These are phyloP conservation scores for Drosophila hydei DNA, from an alignment of 1,140 invertebrate genomes.

Conservation along the genomic window DNA sequence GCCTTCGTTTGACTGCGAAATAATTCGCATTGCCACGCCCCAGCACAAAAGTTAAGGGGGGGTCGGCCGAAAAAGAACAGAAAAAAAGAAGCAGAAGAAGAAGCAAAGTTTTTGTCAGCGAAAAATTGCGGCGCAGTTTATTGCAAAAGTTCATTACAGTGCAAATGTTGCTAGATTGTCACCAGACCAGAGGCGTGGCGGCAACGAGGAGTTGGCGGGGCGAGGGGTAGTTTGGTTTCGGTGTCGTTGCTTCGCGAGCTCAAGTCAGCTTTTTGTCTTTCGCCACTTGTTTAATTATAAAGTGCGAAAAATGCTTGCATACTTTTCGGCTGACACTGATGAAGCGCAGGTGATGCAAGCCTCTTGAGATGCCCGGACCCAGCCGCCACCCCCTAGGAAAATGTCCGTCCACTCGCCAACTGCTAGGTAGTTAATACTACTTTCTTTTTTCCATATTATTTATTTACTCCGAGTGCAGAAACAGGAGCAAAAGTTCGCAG, in stretches of 20 bases:
- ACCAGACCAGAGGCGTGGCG: neutral
- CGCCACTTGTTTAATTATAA: conserved; percentile 79
- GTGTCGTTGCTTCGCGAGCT: conserved; percentile 33
- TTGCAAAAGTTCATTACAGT: conserved; percentile 82
- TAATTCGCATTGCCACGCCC: neutral
- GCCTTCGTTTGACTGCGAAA: conserved; percentile 7
- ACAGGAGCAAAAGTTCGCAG: conserved; percentile 69
- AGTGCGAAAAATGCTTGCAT: conserved; percentile 81
- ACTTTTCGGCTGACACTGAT: conserved; percentile 79
- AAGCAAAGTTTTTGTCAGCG: conserved; percentile 62
- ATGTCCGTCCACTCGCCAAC: conserved; percentile 14
- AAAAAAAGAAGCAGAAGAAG: conserved; percentile 27
- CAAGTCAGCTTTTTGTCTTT: conserved; percentile 74
- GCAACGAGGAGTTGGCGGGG: neutral
- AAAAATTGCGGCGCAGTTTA: conserved; percentile 82
- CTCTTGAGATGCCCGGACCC: neutral
- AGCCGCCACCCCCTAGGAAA: neutral
- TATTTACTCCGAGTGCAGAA: conserved; percentile 58
- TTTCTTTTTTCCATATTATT: conserved; percentile 19
- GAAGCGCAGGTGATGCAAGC: conserved; percentile 69
- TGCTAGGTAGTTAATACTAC: conserved; percentile 33
- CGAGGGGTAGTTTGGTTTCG: neutral
- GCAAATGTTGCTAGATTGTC: conserved; percentile 71
- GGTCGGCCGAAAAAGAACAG: conserved; percentile 33
- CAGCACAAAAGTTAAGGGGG: neutral